phyloP scores from a whole-genome alignment of 2,113 vertebrate species.

The Columba livia region DNA sequence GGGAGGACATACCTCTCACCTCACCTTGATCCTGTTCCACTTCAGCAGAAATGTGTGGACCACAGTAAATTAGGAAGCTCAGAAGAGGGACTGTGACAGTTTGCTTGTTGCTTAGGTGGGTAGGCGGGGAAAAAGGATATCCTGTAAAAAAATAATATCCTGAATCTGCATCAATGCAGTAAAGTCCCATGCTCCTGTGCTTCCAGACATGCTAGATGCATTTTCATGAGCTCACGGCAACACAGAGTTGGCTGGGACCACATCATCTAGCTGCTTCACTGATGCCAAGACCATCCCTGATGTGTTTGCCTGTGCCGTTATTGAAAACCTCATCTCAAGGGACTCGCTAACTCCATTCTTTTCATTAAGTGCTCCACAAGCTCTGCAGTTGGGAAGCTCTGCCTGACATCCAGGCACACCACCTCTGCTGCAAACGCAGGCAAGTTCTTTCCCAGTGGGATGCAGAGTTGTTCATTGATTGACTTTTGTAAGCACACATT shows the following conservation, averaged over 20 bases:
- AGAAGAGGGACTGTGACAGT: background rate
- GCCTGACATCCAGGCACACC: background rate
- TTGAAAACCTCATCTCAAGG: background rate
- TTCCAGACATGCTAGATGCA: background rate
- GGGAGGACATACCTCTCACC: background rate
- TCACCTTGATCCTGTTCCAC: background rate
- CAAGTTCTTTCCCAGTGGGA: background rate
- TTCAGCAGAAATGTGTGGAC: background rate
- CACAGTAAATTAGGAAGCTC: background rate
- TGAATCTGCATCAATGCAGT: background rate
- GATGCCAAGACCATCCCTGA: constrained; percentile 1
- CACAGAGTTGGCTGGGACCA: background rate
- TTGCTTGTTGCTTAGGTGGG: background rate
- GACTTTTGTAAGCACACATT: background rate
- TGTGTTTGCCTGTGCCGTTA: background rate
- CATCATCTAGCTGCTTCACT: background rate
- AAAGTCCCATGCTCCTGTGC: background rate
- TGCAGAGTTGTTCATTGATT: background rate
- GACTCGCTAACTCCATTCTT: background rate
- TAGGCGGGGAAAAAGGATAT: background rate
- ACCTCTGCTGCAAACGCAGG: background rate
- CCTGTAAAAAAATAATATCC: background rate
- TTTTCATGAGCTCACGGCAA: background rate
- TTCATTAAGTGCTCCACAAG: background rate
- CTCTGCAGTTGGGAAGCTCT: background rate